Evolutionary conservation across 1,140 invertebrate genomes (phyloP), one percentile per base, ranked within the genome.

Genomic region (Teleopsis dalmanni): DNA sequence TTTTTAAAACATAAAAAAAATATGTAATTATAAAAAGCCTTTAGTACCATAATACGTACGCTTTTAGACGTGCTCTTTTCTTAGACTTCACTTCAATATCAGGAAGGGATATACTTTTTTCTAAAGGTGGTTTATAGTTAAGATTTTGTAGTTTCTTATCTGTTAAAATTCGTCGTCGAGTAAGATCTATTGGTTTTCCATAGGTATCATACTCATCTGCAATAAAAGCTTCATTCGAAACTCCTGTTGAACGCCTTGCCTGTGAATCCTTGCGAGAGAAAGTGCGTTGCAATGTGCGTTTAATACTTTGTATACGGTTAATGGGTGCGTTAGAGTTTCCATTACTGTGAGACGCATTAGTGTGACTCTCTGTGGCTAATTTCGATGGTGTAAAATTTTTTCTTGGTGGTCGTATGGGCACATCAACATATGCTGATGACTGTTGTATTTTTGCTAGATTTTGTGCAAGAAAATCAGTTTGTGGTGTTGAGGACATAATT

Each of bases 91-190:
- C 84, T 49, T 85, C 81, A 50, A 91, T 87, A 58, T 91, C 85
- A 1, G 88, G 87, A 79, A 91, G 82, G 0, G 88, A 90, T 27
- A 81, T 71, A 3, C 86, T 87, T 65, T 88, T 90, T 57, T 86
- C 83, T 21, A 90, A 61, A 0, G 83, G 80, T 4, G 21, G 75
- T 76, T 58, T 78, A 70, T 76, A 8, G 16, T 38, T 23, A 5
- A 55, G 11, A 10, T 51, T 55, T 11, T 43, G 37, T 14, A 53
- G 16, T 11, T 45, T 45, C 14, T 50, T 50, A n/a, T 50, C 42
- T n/a, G n/a, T n/a, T n/a, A n/a, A n/a, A n/a, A n/a, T n/a, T 5
- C 18, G 11, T 3, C 33, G 33, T 27, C 19, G 18, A n/a, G 9
- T 16, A 2, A 18, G 34, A 22, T 37, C 31, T 26, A 23, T 8